Percentiles rank a stretch among this genome's conserved stretches.
Evolutionary conservation across 1,140 invertebrate genomes (phyloP).

Genomic region (Bombus waltoni): DNA sequence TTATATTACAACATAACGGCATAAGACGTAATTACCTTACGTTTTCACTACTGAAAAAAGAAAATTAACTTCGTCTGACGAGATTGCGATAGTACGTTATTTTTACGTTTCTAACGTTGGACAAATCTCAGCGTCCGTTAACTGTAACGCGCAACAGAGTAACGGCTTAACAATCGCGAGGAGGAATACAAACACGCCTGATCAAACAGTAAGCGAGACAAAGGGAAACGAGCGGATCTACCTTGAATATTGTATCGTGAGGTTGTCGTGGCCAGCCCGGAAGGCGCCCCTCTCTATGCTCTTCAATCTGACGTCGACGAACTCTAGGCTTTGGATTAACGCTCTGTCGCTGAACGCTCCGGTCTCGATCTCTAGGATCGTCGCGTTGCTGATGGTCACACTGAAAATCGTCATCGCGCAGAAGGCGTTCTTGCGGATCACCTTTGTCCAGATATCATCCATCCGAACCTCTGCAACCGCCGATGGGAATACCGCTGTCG

Average conservation of each 20-base stretch:
- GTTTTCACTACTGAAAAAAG: neutral
- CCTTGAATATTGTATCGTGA: constrained; percentile 87
- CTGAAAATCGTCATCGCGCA: constrained; percentile 85
- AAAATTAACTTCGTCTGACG: neutral
- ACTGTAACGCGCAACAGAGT: neutral
- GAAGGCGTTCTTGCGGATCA: constrained; percentile 86
- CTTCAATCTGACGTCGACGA: constrained; percentile 85
- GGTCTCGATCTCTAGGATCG: constrained; percentile 84
- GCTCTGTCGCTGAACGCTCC: constrained; percentile 86
- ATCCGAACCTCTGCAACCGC: constrained; percentile 85
- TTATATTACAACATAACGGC: too few relatives aligned
- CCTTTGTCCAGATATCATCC: constrained; percentile 83
- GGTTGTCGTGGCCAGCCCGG: constrained; percentile 85
- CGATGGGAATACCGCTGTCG: constrained; percentile 86
- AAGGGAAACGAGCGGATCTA: constrained; percentile 62
- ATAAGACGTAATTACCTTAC: too few relatives aligned
- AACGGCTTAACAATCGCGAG: neutral
- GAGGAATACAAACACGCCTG: neutral
- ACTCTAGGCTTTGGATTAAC: constrained; percentile 85
- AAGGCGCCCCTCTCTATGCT: constrained; percentile 85
- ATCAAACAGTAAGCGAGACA: constrained; percentile 1
- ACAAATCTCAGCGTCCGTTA: neutral
- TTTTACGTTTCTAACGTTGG: neutral
- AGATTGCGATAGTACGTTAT: neutral
- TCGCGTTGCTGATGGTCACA: constrained; percentile 85